Conservation (phyloP, 2,888 invertebrate genomes). For the Itoplectis maculator region DNA sequence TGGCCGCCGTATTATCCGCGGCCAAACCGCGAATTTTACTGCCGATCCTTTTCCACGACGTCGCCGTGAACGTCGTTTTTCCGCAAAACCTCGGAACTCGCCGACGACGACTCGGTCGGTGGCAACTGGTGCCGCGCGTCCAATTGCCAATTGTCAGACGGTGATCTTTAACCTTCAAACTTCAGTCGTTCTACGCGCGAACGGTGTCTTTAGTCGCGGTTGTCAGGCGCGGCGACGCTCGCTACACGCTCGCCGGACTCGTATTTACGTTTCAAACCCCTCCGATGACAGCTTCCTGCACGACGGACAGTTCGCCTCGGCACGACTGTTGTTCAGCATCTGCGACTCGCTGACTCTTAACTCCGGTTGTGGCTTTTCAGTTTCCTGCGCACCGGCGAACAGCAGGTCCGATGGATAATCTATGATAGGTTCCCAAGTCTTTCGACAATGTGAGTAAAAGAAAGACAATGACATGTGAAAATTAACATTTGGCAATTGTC, state of each 20-base stretch:
- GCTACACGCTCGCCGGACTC: background rate
- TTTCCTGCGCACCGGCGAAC: constrained; percentile 27
- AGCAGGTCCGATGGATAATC: constrained; percentile 60
- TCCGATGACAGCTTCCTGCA: background rate
- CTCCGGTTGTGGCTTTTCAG: constrained; percentile 36
- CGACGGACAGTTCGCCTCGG: background rate
- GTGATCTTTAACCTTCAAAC: constrained; percentile 61
- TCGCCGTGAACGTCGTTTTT: background rate
- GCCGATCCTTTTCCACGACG: background rate
- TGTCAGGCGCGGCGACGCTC: constrained; percentile 14
- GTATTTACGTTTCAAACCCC: background rate
- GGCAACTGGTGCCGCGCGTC: constrained; percentile 19
- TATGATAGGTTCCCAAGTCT: constrained; percentile 52
- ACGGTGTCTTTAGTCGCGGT: constrained; percentile 7
- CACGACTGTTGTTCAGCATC: background rate
- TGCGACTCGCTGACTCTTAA: background rate
- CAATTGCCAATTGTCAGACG: constrained; percentile 4
- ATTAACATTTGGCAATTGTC: background rate
- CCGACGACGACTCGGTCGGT: constrained; percentile 6
- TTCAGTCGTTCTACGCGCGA: constrained; percentile 21
- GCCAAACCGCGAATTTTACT: background rate
- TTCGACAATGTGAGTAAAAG: constrained; percentile 67
- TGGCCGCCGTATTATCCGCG: constrained; percentile 20
- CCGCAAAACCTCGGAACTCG: background rate
- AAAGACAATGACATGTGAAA: background rate